Percentiles rank a stretch among this genome's conserved stretches.
phyloP scores from a whole-genome alignment of 2,797 vertebrate species.

The Toxotes lorentzi region DNA sequence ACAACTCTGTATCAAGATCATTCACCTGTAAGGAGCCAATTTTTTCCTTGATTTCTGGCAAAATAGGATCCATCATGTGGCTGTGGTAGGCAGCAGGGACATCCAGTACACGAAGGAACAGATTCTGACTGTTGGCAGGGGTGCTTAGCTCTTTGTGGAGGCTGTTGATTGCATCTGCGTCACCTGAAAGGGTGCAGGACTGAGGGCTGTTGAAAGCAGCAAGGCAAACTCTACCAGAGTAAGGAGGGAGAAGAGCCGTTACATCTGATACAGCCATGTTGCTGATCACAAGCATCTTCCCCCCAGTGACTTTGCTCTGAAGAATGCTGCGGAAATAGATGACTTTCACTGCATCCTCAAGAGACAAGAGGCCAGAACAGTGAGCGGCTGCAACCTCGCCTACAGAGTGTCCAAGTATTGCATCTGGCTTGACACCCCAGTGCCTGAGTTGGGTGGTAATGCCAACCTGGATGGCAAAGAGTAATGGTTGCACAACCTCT shows the following conservation, averaged over 20 bases:
- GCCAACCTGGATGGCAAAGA: constrained; percentile 91
- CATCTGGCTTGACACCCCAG: constrained; percentile 87
- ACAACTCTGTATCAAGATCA: constrained; percentile 79
- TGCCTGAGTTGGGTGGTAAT: constrained; percentile 82
- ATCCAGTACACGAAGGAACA: constrained; percentile 87
- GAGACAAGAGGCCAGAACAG: constrained; percentile 89
- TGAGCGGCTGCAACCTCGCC: constrained; percentile 91
- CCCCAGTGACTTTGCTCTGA: constrained; percentile 84
- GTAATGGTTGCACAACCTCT: constrained; percentile 86
- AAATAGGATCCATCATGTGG: constrained; percentile 89
- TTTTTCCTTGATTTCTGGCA: constrained; percentile 76
- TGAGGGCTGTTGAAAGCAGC: constrained; percentile 90
- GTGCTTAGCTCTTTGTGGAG: constrained; percentile 78
- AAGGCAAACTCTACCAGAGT: constrained; percentile 82
- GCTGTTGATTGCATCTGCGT: constrained; percentile 78
- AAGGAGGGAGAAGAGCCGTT: constrained; percentile 69
- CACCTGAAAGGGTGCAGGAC: constrained; percentile 91
- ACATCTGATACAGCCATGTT: constrained; percentile 87
- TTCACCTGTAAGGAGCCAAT: constrained; percentile 80
- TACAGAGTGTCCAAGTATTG: constrained; percentile 87
- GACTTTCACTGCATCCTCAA: constrained; percentile 89
- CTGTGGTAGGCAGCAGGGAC: constrained; percentile 91
- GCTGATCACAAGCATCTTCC: constrained; percentile 90
- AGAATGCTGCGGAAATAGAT: constrained; percentile 87
- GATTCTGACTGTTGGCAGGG: constrained; percentile 74